These are phyloP conservation scores for Odontesthes bonariensis DNA, from an alignment of 2,113 vertebrate genomes.

Conservation along the genomic window DNA sequence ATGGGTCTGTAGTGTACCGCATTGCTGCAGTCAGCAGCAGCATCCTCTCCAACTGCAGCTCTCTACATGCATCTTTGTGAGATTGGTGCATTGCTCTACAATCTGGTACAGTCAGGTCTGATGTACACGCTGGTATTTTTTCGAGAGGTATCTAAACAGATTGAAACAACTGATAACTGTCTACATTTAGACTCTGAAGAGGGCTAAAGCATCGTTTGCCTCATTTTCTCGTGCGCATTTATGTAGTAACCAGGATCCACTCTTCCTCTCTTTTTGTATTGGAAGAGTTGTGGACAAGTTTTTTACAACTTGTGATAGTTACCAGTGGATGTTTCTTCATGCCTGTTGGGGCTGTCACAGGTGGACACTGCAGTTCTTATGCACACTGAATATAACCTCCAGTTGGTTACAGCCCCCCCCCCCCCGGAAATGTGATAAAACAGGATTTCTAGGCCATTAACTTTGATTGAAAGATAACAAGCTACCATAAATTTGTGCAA, in stretches of 20 bases:
- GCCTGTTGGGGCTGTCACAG: too few relatives aligned
- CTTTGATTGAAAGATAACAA: too few relatives aligned
- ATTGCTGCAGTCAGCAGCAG: slow-evolving; percentile 79
- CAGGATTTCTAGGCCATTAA: too few relatives aligned
- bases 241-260: background rate
- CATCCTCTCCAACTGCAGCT: slow-evolving; percentile 62
- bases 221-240: background rate
- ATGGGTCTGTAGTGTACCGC: slow-evolving; percentile 72
- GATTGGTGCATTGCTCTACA: slow-evolving; percentile 66
- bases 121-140: slow-evolving; percentile 20
- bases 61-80: slow-evolving; percentile 55
- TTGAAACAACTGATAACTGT: slow-evolving; percentile 18
- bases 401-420: too few relatives aligned
- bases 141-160: slow-evolving; percentile 7
- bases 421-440: too few relatives aligned
- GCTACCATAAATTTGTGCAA: too few relatives aligned
- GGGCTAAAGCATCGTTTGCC: background rate
- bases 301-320: too few relatives aligned
- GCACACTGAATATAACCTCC: too few relatives aligned
- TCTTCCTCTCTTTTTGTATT: too few relatives aligned
- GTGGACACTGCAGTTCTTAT: too few relatives aligned
- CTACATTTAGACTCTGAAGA: slow-evolving; percentile 8
- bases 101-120: slow-evolving; percentile 7
- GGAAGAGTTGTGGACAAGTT: too few relatives aligned
- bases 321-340: too few relatives aligned